A percentile compares a stretch with the other conserved stretches of the same genome.
These are phyloP conservation scores for Leucoraja ocellata DNA, from an alignment of 2,797 vertebrate species.

Conservation along the genomic window DNA sequence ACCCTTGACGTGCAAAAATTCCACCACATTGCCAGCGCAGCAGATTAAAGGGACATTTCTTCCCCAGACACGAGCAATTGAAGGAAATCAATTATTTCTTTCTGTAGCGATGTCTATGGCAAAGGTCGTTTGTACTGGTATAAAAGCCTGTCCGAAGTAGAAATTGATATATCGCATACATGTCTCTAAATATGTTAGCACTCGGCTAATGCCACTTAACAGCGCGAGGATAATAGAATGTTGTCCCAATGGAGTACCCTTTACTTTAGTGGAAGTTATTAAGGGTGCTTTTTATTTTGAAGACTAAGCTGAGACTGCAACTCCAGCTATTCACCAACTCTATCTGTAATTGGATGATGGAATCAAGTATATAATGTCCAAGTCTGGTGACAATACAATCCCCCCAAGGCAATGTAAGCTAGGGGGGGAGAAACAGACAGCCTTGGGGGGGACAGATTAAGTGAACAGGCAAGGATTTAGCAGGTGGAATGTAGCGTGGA, in stretches of 20 bases:
- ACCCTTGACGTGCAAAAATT: not conserved
- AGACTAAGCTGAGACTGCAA: too few relatives aligned
- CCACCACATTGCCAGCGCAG: constrained; percentile 1
- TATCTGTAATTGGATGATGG: too few relatives aligned
- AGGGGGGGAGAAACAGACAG: too few relatives aligned
- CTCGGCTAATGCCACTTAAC: constrained; percentile 4
- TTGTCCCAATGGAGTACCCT: not conserved
- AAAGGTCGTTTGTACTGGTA: not conserved
- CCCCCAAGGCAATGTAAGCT: too few relatives aligned
- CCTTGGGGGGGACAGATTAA: too few relatives aligned
- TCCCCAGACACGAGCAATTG: constrained; percentile 24
- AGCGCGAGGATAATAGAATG: not conserved
- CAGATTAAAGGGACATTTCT: constrained; percentile 24
- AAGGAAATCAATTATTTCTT: constrained; percentile 10
- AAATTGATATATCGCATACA: not conserved
- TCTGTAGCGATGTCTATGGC: not conserved
- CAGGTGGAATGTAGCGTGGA: too few relatives aligned
- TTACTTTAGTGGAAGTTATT: constrained; percentile 15
- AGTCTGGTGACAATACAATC: too few relatives aligned
- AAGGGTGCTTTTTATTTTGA: not conserved
- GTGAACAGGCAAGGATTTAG: too few relatives aligned
- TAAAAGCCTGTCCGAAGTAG: not conserved
- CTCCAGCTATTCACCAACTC: too few relatives aligned
- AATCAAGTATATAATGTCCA: too few relatives aligned
- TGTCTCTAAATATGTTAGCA: not conserved